Percentiles rank a stretch among this genome's conserved stretches.
Conservation (phyloP, 2,888 invertebrate species). For the Acanthosoma haemorrhoidale region DNA sequence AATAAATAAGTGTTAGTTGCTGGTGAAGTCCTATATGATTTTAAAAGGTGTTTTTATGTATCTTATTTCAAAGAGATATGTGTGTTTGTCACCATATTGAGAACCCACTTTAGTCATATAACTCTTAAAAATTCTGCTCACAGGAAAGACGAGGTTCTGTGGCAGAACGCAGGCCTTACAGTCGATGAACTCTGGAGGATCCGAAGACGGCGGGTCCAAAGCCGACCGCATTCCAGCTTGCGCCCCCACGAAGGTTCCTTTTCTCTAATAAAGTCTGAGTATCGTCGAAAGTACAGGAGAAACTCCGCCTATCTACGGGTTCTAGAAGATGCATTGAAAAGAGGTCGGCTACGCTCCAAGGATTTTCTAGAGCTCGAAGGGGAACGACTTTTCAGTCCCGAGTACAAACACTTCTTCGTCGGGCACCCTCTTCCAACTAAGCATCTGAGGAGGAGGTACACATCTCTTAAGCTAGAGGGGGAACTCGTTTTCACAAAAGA, state of each 20-base stretch:
- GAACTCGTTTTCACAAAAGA: constrained; percentile 34
- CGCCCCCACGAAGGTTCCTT: constrained; percentile 36
- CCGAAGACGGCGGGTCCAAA: constrained; percentile 34
- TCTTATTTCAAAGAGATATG: no score
- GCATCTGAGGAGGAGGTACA: constrained; percentile 35
- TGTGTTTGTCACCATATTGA: no score
- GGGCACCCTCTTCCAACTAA: background rate
- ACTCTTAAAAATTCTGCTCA: background rate
- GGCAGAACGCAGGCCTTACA: constrained; percentile 33
- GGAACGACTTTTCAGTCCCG: constrained; percentile 32
- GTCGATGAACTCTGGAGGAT: constrained; percentile 38
- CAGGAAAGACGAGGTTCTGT: background rate
- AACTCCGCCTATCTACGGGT: constrained; percentile 31
- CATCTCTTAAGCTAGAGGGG: constrained; percentile 39
- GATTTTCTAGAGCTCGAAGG: constrained; percentile 38
- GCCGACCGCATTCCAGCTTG: constrained; percentile 34
- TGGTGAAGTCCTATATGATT: no score
- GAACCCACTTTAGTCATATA: no score
- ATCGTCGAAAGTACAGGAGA: constrained; percentile 34
- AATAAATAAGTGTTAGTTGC: no score
- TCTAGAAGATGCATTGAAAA: constrained; percentile 27
- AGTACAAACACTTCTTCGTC: constrained; percentile 33
- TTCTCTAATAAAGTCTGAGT: constrained; percentile 38
- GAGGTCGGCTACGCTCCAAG: constrained; percentile 22
- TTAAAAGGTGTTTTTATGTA: no score